A percentile compares a stretch with the other conserved stretches of the same genome.
phyloP scores from a whole-genome alignment of 1,140 invertebrate species.

The Drosophila hydei region DNA sequence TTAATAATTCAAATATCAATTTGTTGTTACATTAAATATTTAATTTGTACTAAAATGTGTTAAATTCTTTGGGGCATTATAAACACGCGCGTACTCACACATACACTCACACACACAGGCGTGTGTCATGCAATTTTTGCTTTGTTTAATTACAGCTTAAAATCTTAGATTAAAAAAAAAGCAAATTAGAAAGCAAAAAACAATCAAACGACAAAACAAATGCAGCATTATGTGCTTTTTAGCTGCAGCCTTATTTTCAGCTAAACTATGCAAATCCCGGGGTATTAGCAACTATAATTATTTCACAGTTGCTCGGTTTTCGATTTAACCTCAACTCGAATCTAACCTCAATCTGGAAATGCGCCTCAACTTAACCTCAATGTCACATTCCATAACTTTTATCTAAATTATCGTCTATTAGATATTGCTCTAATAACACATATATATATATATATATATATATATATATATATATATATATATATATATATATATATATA shows the following conservation, averaged over 20 bases:
- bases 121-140: constrained; percentile 68
- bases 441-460: too few relatives aligned
- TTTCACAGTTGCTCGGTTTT: not conserved
- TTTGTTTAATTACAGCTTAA: constrained; percentile 80
- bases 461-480: too few relatives aligned
- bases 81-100: constrained; percentile 23
- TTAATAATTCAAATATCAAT: constrained; percentile 83
- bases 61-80: constrained; percentile 80
- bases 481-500: too few relatives aligned
- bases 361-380: too few relatives aligned
- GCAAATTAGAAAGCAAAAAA: constrained; percentile 41
- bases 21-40: constrained; percentile 82
- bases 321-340: not conserved
- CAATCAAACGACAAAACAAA: constrained; percentile 26
- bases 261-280: constrained; percentile 26
- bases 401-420: too few relatives aligned
- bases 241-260: constrained; percentile 11
- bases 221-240: constrained; percentile 26
- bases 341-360: too few relatives aligned
- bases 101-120: constrained; percentile 22
- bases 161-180: constrained; percentile 73
- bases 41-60: constrained; percentile 82
- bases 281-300: not conserved
- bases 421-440: too few relatives aligned
- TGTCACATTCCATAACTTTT: too few relatives aligned